A percentile compares a stretch with the other conserved stretches of the same genome.
Conservation (phyloP, 2,888 invertebrate species). For the Mesochorus sp. region DNA sequence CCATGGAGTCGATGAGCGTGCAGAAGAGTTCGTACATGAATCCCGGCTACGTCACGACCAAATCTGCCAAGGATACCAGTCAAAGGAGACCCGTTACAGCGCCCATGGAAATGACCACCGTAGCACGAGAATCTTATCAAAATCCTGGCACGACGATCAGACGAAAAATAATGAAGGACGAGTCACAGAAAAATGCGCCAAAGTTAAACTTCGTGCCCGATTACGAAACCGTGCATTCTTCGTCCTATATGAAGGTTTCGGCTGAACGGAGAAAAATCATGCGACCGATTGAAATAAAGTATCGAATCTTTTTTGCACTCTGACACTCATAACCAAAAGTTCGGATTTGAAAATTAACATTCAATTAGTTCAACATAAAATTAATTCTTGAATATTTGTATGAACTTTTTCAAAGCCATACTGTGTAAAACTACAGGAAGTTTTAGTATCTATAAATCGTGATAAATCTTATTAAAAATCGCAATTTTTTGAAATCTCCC, state of each 20-base stretch:
- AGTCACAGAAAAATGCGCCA: slow-evolving; percentile 41
- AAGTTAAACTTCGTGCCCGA: slow-evolving; percentile 64
- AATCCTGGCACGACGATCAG: slow-evolving; percentile 18
- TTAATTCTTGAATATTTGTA: too few species aligned
- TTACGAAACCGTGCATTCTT: slow-evolving; percentile 63
- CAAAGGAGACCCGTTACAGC: slow-evolving; percentile 43
- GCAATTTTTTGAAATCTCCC: too few species aligned
- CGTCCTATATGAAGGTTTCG: slow-evolving; percentile 58
- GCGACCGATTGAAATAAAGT: too few species aligned
- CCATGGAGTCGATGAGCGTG: slow-evolving; percentile 59
- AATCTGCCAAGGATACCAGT: slow-evolving; percentile 42
- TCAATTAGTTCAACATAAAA: too few species aligned
- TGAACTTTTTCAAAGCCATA: too few species aligned
- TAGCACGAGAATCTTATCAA: slow-evolving; percentile 66
- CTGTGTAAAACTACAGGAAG: too few species aligned
- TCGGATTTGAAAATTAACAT: too few species aligned
- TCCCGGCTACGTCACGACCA: slow-evolving; percentile 56
- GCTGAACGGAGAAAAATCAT: slow-evolving; percentile 33
- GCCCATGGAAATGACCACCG: slow-evolving; percentile 64
- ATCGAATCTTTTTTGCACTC: too few species aligned
- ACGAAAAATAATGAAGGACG: slow-evolving; percentile 10
- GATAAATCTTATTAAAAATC: too few species aligned
- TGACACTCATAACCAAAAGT: too few species aligned
- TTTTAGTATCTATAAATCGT: too few species aligned
- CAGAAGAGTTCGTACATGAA: slow-evolving; percentile 65